Evolutionary conservation across 2,113 vertebrate species (phyloP).

Genomic region (Perca fluviatilis): DNA sequence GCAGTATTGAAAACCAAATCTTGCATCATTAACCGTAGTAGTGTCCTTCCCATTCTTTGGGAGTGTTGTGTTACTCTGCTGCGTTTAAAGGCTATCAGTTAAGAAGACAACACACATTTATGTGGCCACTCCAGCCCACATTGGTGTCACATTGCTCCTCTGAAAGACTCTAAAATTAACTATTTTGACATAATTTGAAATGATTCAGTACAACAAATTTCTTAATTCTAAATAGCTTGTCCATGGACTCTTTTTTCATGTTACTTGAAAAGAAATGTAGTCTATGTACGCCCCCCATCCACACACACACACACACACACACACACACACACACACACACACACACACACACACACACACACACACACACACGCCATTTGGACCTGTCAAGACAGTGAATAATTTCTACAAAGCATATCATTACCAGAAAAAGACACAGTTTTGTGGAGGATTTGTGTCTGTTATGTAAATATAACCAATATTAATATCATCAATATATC

Average conservation of each 20-base stretch:
- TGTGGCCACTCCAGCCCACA: too few relatives aligned
- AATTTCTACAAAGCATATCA: constrained; percentile 72
- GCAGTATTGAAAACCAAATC: background rate
- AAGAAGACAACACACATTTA: background rate
- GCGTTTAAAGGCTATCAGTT: background rate
- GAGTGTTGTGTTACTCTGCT: background rate
- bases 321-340: too few relatives aligned
- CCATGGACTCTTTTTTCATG: background rate
- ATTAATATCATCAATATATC: too few relatives aligned
- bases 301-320: too few relatives aligned
- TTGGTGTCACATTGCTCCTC: background rate
- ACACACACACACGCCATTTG: constrained; percentile 39
- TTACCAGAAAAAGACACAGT: constrained; percentile 62
- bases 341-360: too few relatives aligned
- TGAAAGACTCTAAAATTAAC: background rate
- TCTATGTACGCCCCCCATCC: background rate
- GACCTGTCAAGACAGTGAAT: constrained; percentile 70
- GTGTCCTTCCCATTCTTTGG: background rate
- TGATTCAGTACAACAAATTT: constrained; percentile 17
- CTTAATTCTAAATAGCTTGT: constrained; percentile 24
- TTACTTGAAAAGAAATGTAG: constrained; percentile 51
- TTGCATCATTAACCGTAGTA: background rate
- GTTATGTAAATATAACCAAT: constrained; percentile 83
- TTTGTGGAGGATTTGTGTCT: constrained; percentile 74
- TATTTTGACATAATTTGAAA: constrained; percentile 28